A percentile compares a stretch with the other conserved stretches of the same genome.
Evolutionary conservation across 2,797 vertebrate species (phyloP).

Genomic region (Muscicapa comitata): DNA sequence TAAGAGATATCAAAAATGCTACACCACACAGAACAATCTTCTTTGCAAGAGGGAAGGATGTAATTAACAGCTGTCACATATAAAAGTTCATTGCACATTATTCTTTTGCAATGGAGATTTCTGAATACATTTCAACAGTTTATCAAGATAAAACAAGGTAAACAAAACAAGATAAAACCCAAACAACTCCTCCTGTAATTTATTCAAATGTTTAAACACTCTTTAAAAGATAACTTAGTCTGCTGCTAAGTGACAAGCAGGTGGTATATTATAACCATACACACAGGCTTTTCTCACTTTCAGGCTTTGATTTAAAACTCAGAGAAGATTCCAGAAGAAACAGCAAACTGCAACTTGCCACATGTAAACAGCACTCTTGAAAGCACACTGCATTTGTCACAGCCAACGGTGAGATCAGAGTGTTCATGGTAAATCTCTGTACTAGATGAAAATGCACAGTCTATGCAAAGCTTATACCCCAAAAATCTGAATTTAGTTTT

Average conservation of each 20-base stretch:
- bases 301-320: not conserved
- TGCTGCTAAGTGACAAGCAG: not conserved
- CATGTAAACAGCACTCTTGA: not conserved
- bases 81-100: not conserved
- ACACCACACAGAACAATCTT: not conserved
- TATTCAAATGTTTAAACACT: not conserved
- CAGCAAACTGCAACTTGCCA: not conserved
- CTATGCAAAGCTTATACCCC: not conserved
- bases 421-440: not conserved
- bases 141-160: slow-evolving; percentile 2
- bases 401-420: not conserved
- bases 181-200: not conserved
- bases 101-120: not conserved
- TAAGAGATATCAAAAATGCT: not conserved
- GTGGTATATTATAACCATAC: not conserved
- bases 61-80: not conserved
- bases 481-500: not conserved
- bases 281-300: not conserved
- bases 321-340: not conserved
- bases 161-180: not conserved
- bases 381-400: not conserved
- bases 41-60: not conserved
- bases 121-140: not conserved
- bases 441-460: not conserved
- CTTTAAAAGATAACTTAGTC: not conserved